Base-by-base conservation (phyloP, 1,140 invertebrate genomes). In the Cotesia vestalis region DNA sequence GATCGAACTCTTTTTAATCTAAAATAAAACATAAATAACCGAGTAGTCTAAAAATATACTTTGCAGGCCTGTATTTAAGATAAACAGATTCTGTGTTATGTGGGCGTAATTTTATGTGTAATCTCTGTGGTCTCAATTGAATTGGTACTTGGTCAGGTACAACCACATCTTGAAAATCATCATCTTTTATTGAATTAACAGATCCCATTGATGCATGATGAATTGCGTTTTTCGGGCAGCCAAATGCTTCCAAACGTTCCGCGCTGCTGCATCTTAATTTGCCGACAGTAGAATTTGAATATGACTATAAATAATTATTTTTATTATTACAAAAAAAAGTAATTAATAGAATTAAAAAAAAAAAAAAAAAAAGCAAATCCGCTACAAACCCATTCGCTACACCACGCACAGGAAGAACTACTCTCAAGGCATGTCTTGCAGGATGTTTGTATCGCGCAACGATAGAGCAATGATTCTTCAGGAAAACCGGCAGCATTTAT, bases 71-170 rank as follows among this genome's bases (percentile, higher is more conserved):
- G 76, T 89, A 91, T 14, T 85, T 84, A 73, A 91, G 86, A 69
- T 86, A 83, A 17, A 91, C 78, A 60, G 82, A 86, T 78, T 86
- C 85, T 12, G 85, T 87, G 75, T 67, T 75, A 76, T 82, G 78
- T 74, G 86, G 85, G 73, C 90, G 82, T 34, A 91, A 80, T 74
- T 84, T 89, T 3, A 92, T 78, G 60, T 80, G 82, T 1, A 91
- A 83, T 61, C 83, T 77, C 75, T 92, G 91, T 4, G 91, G 91
- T 72, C 82, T 84, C 57, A 92, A 83, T 77, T 92, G 91, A 35
- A 92, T 85, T 6, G 90, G 89, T 68, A 80, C 77, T 62, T 80
- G 74, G 11, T 53, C 70, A 9, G 69, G 40, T 0, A 74, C 71
- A 8, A 77, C 73, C 27, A 87, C 85, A 69, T 88, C 87, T 70